Evolutionary conservation across 2,888 invertebrate species (phyloP).

Genomic region (Drosophila dives): DNA sequence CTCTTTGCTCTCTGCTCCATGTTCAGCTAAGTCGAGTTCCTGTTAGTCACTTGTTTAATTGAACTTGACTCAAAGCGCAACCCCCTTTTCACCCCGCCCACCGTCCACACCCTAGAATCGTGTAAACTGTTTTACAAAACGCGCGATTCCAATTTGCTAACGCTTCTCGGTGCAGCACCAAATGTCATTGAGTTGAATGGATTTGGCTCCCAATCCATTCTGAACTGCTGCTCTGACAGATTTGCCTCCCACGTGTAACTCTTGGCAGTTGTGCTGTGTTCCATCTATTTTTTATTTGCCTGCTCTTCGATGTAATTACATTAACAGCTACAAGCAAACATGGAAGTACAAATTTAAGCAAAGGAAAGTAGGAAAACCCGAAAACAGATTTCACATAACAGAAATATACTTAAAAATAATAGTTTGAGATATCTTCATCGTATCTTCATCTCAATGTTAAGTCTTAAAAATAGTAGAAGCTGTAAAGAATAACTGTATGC

Average conservation of each 20-base stretch:
- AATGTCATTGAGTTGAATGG: conserved; percentile 47
- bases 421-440: neutral
- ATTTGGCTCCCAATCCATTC: conserved; percentile 37
- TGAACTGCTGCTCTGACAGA: conserved; percentile 7
- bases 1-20: conserved; percentile 4
- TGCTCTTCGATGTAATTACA: conserved; percentile 42
- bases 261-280: conserved; percentile 12
- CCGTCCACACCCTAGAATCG: neutral
- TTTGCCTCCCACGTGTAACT: neutral
- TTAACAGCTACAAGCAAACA: conserved; percentile 21
- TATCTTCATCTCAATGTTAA: neutral
- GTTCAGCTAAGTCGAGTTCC: conserved; percentile 21
- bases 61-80: conserved; percentile 37
- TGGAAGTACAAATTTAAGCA: neutral
- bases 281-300: conserved; percentile 7
- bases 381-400: neutral
- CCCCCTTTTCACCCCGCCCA: neutral
- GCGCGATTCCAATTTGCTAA: conserved; percentile 28
- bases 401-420: neutral
- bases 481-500: neutral
- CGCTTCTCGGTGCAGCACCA: conserved; percentile 10
- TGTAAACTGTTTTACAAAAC: conserved; percentile 26
- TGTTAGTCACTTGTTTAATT: conserved; percentile 41
- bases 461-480: neutral
- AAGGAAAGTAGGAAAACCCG: neutral